A percentile compares a stretch with the other conserved stretches of the same genome.
These are phyloP conservation scores for Ophion ellenae DNA, from an alignment of 2,888 invertebrate species.

Conservation along the genomic window DNA sequence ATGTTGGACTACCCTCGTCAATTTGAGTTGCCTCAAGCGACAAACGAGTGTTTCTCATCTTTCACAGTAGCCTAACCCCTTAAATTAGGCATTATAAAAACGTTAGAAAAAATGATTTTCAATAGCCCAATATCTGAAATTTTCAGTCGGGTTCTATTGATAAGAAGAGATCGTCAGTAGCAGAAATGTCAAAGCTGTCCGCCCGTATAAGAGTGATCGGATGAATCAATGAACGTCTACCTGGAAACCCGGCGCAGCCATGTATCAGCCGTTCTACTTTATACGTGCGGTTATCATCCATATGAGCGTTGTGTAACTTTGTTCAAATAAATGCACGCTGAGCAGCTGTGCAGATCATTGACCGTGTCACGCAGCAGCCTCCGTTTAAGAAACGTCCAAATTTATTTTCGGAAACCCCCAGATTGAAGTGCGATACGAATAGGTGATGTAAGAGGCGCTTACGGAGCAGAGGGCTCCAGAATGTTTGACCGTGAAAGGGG, in stretches of 20 bases:
- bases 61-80: neutral
- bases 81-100: neutral
- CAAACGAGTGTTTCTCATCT: no score
- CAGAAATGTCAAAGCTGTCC: no score
- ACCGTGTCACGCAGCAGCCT: no score
- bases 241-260: neutral
- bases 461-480: neutral
- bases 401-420: slow-evolving; percentile 20
- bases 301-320: neutral
- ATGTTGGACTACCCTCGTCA: no score
- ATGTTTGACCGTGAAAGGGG: slow-evolving; percentile 25
- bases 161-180: slow-evolving; percentile 18
- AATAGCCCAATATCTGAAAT: neutral
- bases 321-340: slow-evolving; percentile 10
- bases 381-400: neutral
- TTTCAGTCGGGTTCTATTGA: neutral
- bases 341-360: neutral
- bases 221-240: slow-evolving; percentile 19
- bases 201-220: slow-evolving; percentile 21
- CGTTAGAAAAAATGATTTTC: neutral
- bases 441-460: neutral
- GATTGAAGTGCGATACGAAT: neutral
- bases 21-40: no score
- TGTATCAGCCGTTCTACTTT: no score
- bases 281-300: neutral